phyloP scores from a whole-genome alignment of 1,140 invertebrate species.

The Aphelinus atriplicis region DNA sequence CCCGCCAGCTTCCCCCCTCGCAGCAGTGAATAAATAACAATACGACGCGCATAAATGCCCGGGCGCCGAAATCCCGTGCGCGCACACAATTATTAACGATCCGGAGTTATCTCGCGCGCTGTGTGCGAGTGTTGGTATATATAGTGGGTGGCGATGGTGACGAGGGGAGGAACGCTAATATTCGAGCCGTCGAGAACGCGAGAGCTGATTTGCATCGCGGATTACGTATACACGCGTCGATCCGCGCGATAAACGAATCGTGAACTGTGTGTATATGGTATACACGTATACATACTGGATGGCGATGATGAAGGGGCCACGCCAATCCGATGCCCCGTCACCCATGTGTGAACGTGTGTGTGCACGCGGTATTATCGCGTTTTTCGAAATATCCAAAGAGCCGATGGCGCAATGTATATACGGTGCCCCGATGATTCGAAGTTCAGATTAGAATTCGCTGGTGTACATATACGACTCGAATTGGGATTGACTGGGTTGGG shows the following conservation, averaged over 20 bases:
- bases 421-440: too few species aligned
- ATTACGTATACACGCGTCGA: conserved; percentile 27
- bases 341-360: background rate
- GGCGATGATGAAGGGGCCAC: background rate
- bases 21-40: background rate
- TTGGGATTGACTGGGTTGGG: too few species aligned
- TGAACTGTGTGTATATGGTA: background rate
- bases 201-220: conserved; percentile 21
- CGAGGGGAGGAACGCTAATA: conserved; percentile 1
- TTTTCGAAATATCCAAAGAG: background rate
- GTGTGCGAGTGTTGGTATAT: too few species aligned
- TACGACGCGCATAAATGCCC: conserved; percentile 22
- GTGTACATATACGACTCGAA: too few species aligned
- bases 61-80: conserved; percentile 11
- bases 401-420: too few species aligned
- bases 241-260: conserved; percentile 30
- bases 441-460: too few species aligned
- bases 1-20: too few species aligned
- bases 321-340: too few species aligned
- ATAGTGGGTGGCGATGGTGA: too few species aligned
- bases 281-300: too few species aligned
- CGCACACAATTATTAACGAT: conserved; percentile 31
- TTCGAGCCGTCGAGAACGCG: background rate
- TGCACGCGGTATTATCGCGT: background rate
- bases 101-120: conserved; percentile 8